phyloP scores from a whole-genome alignment of 2,888 invertebrate species.

The Heterodera filipjevi region DNA sequence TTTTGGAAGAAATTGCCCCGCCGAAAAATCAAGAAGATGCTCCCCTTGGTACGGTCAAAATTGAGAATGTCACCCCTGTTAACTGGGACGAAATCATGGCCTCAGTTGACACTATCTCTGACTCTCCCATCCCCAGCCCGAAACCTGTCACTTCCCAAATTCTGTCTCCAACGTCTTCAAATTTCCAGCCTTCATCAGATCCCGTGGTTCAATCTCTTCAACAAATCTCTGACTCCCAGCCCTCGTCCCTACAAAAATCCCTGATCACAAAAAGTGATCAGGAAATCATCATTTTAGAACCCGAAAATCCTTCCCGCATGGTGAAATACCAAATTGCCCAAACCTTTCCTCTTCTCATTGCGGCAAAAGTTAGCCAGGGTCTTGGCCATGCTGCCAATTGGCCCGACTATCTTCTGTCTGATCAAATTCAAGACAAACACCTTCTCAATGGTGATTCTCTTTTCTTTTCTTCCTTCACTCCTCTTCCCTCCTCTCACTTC shows the following conservation, averaged over 20 bases:
- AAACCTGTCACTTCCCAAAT: no score
- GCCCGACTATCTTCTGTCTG: neutral
- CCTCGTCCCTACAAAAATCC: neutral
- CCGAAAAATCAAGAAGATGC: no score
- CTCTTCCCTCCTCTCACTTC: neutral
- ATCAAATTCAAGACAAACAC: conserved; percentile 3
- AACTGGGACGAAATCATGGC: neutral
- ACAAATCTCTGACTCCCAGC: neutral
- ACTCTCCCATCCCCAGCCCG: neutral
- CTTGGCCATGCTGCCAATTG: neutral
- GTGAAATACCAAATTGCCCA: conserved; percentile 13
- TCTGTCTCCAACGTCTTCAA: no score
- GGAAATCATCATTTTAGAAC: neutral
- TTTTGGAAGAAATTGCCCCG: no score
- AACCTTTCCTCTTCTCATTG: neutral
- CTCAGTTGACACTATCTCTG: neutral
- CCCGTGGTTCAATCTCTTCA: no score
- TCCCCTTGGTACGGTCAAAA: no score
- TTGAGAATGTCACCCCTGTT: neutral
- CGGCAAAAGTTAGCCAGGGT: conserved; percentile 16
- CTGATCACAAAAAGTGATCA: no score
- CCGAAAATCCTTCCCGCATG: neutral
- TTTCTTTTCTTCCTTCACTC: neutral
- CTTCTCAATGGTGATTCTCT: conserved; percentile 3
- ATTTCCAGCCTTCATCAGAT: no score